Evolutionary conservation across 1,140 invertebrate species (phyloP).

Genomic region (Melanaphis sacchari): DNA sequence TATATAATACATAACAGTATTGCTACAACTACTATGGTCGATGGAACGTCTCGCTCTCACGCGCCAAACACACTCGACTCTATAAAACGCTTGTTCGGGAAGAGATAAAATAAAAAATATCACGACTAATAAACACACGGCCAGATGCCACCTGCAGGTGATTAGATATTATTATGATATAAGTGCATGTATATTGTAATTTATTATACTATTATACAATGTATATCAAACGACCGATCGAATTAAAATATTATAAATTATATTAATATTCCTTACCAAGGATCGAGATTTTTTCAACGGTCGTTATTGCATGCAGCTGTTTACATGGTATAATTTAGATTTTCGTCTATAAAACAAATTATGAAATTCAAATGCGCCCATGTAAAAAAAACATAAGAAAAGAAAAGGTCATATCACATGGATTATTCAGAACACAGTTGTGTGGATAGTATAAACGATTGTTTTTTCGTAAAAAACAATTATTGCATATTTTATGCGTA

Average conservation of each 20-base stretch:
- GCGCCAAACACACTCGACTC: background rate
- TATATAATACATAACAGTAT: background rate
- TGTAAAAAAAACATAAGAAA: background rate
- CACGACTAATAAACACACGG: background rate
- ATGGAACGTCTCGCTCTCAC: background rate
- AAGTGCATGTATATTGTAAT: background rate
- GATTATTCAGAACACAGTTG: background rate
- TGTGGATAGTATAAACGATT: background rate
- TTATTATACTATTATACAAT: background rate
- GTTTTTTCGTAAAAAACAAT: background rate
- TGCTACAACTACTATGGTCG: background rate
- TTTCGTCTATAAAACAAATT: background rate
- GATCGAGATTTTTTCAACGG: background rate
- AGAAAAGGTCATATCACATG: background rate
- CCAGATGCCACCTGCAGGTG: background rate
- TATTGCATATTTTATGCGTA: background rate
- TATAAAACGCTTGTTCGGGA: background rate
- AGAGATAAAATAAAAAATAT: background rate
- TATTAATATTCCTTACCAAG: background rate
- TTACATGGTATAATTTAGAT: background rate
- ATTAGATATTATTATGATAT: constrained; percentile 10
- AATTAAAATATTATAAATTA: constrained; percentile 10
- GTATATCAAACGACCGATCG: background rate
- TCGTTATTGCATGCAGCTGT: background rate
- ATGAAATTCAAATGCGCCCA: background rate